A percentile compares a stretch with the other conserved stretches of the same genome.
Evolutionary conservation across 2,797 vertebrate genomes (phyloP).

Genomic region (Etheostoma perlongum): DNA sequence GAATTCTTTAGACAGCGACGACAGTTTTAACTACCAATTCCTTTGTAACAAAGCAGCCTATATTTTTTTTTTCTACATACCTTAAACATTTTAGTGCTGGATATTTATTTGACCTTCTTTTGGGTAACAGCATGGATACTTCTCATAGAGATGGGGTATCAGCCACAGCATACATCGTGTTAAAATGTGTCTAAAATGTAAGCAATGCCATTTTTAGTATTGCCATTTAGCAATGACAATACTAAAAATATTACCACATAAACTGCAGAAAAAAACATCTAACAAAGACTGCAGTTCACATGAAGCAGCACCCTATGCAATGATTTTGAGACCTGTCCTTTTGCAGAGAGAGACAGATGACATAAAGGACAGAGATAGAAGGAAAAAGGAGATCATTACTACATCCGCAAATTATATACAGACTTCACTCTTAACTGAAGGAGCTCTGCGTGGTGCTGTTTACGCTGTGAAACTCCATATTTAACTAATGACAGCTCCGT

Average conservation of each 20-base stretch:
- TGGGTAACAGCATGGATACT: background rate
- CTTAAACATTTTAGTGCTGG: background rate
- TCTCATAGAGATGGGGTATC: background rate
- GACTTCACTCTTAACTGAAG: slow-evolving; percentile 40
- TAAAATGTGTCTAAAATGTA: background rate
- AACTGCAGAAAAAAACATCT: background rate
- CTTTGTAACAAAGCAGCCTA: background rate
- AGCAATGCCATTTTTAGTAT: background rate
- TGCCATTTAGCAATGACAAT: background rate
- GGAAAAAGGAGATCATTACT: slow-evolving; percentile 60
- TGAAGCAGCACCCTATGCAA: background rate
- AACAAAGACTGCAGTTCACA: too few species aligned
- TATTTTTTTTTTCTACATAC: background rate
- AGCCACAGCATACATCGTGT: background rate
- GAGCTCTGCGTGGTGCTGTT: slow-evolving; percentile 57
- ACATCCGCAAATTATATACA: slow-evolving; percentile 63
- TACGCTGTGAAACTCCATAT: slow-evolving; percentile 65
- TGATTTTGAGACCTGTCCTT: slow-evolving; percentile 11
- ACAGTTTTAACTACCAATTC: background rate
- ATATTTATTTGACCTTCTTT: background rate
- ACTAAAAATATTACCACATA: background rate
- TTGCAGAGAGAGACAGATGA: slow-evolving; percentile 22
- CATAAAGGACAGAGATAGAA: slow-evolving; percentile 27
- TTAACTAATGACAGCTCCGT: slow-evolving; percentile 70
- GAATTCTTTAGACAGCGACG: background rate